These are phyloP conservation scores for Sclerurus mexicanus DNA, from an alignment of 2,113 vertebrate genomes.

Conservation along the genomic window DNA sequence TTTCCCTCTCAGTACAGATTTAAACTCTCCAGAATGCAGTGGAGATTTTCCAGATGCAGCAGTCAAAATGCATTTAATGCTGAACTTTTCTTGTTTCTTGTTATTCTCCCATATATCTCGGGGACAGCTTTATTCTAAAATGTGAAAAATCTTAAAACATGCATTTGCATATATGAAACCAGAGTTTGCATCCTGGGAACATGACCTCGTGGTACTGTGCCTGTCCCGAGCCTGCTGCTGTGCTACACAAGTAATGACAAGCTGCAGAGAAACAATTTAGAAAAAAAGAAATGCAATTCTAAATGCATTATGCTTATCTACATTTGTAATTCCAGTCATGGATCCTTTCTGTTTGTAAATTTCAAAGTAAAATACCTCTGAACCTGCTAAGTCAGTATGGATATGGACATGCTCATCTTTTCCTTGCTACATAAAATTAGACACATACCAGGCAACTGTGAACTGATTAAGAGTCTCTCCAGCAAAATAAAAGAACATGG, in stretches of 20 bases:
- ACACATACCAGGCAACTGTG: neutral
- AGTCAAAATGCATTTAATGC: neutral
- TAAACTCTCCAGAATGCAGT: neutral
- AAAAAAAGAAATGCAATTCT: neutral
- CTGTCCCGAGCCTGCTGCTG: neutral
- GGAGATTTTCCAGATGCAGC: neutral
- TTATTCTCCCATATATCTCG: neutral
- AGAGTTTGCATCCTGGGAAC: neutral
- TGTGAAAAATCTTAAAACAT: neutral
- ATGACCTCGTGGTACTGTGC: neutral
- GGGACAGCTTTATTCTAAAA: neutral
- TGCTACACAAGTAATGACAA: neutral
- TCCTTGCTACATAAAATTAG: conserved; percentile 48
- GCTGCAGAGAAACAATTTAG: neutral
- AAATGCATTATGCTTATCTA: neutral
- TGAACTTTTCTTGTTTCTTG: neutral
- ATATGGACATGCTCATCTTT: conserved; percentile 15
- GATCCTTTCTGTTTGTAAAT: conserved; percentile 53
- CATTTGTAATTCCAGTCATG: conserved; percentile 34
- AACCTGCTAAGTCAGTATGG: conserved; percentile 4
- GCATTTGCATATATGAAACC: neutral
- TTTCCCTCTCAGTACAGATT: neutral
- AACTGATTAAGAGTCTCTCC: conserved; percentile 49
- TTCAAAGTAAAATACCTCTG: conserved; percentile 39
- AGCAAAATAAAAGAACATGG: conserved; percentile 36